Base-by-base conservation (phyloP, 2,797 vertebrate genomes). In the Poeciliopsis paucimaculata region DNA sequence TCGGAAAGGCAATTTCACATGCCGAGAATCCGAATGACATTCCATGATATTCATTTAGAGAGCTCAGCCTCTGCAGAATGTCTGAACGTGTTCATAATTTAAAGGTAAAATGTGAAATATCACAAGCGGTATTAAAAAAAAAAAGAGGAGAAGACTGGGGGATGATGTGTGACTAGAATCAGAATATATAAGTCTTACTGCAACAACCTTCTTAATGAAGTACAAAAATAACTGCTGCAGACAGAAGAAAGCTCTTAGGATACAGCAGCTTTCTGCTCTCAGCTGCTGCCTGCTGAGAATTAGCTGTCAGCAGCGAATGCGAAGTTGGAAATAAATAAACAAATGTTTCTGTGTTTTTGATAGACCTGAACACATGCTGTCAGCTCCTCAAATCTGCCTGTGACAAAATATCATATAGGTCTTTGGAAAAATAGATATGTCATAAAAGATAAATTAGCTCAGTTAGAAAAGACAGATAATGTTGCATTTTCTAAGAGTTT, bases 271-370 rank as follows among this genome's bases (percentile, higher is more conserved):
- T 31, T 7, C 68, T 76, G 78, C 64, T 49, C 74, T 86, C 77
- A 75, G 77, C 60, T 66, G 74, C 60, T 75, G 76, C 77, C 46
- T 76, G 77, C 78, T 81, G 77, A 78, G 85, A 87, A 70, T 66
- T 46, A 41, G n/a, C 84, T 73, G 43, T 80, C 84, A 75, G 74
- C 71, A 72, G 72, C 57, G 47, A 5, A 4, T 77, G 77, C 77
- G 80, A 77, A 62, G 77, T 41, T 88, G 80, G 87, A 83, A 89
- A 41, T 8, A 41, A 41, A 16, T 16, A 15, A 46, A 46, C 1
- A 15, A 88, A 88, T 86, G 77, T 11, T 43, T 68, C 26, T 68
- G 10, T 41, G 36, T 2, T 43, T 68, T 68, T 68, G 20, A 68
- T 20, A 68, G 34, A 39, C 62, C 15, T 20, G 20, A 41, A 68